Evolutionary conservation across 2,797 vertebrate genomes (phyloP).

Genomic region (Myotis daubentonii): DNA sequence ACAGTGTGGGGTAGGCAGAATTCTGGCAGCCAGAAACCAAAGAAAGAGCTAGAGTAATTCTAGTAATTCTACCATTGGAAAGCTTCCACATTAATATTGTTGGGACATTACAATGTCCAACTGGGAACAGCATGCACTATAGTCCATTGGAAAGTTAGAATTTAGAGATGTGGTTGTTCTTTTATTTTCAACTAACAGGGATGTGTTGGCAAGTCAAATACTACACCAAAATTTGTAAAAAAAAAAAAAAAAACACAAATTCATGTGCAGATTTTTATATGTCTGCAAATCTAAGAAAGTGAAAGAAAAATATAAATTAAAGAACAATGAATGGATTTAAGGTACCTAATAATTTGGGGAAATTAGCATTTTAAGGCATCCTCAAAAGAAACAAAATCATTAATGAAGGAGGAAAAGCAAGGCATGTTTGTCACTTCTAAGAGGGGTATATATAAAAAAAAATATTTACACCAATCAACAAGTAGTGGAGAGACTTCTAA

Average conservation of each 20-base stretch:
- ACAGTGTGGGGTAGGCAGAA: conserved; percentile 61
- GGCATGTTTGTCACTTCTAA: not conserved
- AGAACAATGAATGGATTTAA: not conserved
- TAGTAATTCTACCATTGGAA: conserved; percentile 74
- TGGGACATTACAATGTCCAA: conserved; percentile 70
- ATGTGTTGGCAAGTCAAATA: conserved; percentile 69
- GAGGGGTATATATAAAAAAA: not conserved
- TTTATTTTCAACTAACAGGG: conserved; percentile 62
- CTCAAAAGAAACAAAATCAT: not conserved
- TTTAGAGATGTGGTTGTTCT: conserved; percentile 62
- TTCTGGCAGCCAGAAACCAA: conserved; percentile 62
- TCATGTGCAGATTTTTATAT: conserved; percentile 48
- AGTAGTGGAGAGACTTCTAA: not conserved
- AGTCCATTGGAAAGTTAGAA: conserved; percentile 74
- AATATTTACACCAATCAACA: not conserved
- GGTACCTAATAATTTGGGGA: not conserved
- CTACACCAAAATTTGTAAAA: conserved; percentile 59
- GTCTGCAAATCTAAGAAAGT: not conserved
- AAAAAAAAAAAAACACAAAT: not conserved
- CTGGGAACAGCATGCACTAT: conserved; percentile 56
- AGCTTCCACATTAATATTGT: conserved; percentile 75
- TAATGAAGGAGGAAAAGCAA: not conserved
- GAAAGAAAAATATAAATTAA: not conserved
- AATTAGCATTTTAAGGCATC: not conserved
- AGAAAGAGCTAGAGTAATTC: conserved; percentile 72